Conservation (phyloP, 2,888 invertebrate species). For the Eupithecia tripunctaria region DNA sequence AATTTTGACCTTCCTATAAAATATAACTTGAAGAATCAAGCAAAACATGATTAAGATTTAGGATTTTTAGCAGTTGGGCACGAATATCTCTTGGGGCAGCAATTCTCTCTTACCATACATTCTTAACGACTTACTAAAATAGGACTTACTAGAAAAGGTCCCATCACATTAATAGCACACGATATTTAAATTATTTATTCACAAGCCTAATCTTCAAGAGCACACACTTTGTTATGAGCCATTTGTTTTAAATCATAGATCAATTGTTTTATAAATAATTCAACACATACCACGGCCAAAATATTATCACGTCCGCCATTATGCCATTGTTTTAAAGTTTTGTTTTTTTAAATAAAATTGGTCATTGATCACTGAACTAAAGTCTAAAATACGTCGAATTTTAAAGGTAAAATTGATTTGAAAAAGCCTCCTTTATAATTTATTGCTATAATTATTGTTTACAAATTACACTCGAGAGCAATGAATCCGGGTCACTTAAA, state of each 20-base stretch:
- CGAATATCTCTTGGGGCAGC: not conserved
- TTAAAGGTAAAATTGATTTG: too few species aligned
- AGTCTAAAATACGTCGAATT: not conserved
- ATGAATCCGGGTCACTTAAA: too few species aligned
- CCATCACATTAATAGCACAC: not conserved
- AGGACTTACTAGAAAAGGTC: not conserved
- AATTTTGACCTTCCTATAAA: too few species aligned
- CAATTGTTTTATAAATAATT: not conserved
- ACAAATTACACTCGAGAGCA: too few species aligned
- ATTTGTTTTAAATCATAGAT: slow-evolving; percentile 3
- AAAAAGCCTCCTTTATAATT: too few species aligned
- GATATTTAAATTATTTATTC: not conserved
- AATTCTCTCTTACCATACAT: not conserved
- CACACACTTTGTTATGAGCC: not conserved
- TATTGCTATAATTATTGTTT: too few species aligned
- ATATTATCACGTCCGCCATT: not conserved
- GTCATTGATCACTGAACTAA: not conserved
- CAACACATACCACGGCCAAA: not conserved
- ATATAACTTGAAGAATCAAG: too few species aligned
- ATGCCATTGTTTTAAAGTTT: not conserved
- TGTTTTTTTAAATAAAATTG: not conserved
- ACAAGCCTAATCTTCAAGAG: not conserved
- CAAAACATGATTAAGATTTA: not conserved
- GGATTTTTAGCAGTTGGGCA: not conserved
- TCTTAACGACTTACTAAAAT: not conserved